These are phyloP conservation scores for Xanthorhoe spadicearia DNA, from an alignment of 2,888 invertebrate species.

Conservation along the genomic window DNA sequence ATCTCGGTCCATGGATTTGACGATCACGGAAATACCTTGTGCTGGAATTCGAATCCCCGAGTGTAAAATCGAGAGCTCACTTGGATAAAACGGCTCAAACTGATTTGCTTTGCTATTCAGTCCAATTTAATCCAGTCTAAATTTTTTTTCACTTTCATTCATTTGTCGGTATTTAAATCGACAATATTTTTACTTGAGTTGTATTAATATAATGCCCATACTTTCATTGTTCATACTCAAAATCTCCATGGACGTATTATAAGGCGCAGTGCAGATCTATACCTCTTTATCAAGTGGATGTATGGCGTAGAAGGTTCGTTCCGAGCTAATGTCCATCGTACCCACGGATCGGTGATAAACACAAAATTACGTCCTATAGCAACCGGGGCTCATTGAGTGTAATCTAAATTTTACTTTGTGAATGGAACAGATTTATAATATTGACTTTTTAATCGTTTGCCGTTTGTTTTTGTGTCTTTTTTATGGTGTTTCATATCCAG, in stretches of 20 bases:
- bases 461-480: background rate
- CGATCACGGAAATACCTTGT: too few relatives aligned
- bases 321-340: slow-evolving; percentile 11
- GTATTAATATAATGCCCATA: too few relatives aligned
- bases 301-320: slow-evolving; percentile 16
- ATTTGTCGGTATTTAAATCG: too few relatives aligned
- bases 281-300: slow-evolving; percentile 6
- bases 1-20: too few relatives aligned
- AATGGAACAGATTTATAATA: slow-evolving; percentile 2
- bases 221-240: background rate
- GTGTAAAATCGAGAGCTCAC: too few relatives aligned
- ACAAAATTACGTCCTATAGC: slow-evolving; percentile 11
- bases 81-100: too few relatives aligned
- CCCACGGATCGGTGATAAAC: slow-evolving; percentile 20
- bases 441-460: background rate
- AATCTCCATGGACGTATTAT: background rate
- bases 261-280: background rate
- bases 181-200: too few relatives aligned
- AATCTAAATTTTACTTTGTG: slow-evolving; percentile 10
- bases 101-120: too few relatives aligned
- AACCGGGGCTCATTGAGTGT: slow-evolving; percentile 3
- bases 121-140: too few relatives aligned
- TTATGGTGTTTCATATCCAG: too few relatives aligned
- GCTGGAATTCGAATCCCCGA: too few relatives aligned
- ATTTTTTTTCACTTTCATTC: too few relatives aligned